phyloP scores from a whole-genome alignment of 2,888 invertebrate species.

The Hermaeophaga mercurialis region DNA sequence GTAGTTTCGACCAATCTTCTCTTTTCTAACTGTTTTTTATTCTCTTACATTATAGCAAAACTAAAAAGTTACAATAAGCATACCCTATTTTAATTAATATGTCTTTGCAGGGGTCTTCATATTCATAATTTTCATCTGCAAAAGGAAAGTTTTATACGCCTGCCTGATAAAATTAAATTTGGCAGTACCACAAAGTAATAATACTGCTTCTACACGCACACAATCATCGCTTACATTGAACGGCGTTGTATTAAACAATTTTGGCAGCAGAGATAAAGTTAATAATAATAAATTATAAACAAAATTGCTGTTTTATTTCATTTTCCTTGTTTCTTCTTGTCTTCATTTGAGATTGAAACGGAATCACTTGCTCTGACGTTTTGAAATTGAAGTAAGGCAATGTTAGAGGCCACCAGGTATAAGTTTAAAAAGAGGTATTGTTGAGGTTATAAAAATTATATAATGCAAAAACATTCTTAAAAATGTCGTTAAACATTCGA shows the following conservation, averaged over 20 bases:
- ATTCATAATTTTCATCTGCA: constrained; percentile 44
- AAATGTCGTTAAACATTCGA: constrained; percentile 39
- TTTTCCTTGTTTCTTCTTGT: no score
- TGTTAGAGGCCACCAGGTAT: background rate
- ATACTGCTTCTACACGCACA: constrained; percentile 22
- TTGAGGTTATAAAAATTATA: background rate
- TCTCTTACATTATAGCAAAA: no score
- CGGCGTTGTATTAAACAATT: constrained; percentile 14
- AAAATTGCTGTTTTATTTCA: background rate
- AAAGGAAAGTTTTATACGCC: constrained; percentile 34
- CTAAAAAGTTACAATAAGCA: no score
- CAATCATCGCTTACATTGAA: constrained; percentile 26
- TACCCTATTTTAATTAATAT: no score
- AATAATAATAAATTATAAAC: constrained; percentile 9
- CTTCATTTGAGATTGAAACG: no score
- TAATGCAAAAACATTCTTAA: background rate
- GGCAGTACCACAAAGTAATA: constrained; percentile 1
- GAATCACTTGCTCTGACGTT: no score
- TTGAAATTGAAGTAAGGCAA: no score
- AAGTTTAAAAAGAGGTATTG: background rate
- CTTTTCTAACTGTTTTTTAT: no score
- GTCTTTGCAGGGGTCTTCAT: constrained; percentile 41
- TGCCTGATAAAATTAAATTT: constrained; percentile 20
- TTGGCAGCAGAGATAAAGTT: constrained; percentile 14
- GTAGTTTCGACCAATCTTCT: no score